Evolutionary conservation across 2,888 invertebrate species (phyloP).

Genomic region (Sarcophaga caerulescens): DNA sequence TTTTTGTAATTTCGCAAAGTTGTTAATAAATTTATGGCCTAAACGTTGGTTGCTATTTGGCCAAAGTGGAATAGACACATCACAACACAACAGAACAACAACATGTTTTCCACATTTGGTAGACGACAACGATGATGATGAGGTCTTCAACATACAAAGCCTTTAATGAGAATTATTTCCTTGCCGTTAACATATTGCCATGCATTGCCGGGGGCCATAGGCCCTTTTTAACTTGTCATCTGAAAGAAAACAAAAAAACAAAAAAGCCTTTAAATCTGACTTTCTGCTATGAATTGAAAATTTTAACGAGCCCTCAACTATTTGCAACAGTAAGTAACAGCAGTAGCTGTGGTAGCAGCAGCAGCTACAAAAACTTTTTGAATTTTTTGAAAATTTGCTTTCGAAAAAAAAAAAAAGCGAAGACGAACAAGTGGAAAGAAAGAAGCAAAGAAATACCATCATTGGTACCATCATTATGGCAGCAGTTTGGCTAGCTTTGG

Average conservation of each 20-base stretch:
- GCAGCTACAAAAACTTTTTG: not conserved
- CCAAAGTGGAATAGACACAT: constrained; percentile 31
- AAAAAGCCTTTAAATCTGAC: not conserved
- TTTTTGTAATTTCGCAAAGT: constrained; percentile 62
- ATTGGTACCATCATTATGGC: not conserved
- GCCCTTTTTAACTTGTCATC: not conserved
- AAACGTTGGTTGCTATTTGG: constrained; percentile 41
- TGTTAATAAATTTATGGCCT: constrained; percentile 70
- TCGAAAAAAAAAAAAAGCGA: not conserved
- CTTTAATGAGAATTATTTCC: constrained; percentile 46
- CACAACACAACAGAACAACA: not conserved
- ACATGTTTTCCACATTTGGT: constrained; percentile 22
- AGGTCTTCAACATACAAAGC: not conserved
- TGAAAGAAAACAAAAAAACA: too few relatives aligned
- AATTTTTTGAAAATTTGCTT: not conserved
- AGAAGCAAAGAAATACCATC: too few relatives aligned
- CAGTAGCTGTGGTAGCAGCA: not conserved
- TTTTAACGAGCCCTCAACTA: constrained; percentile 56
- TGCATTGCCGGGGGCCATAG: not conserved
- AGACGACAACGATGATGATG: not conserved
- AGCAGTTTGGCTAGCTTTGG: not conserved
- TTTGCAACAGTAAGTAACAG: not conserved
- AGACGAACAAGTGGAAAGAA: not conserved
- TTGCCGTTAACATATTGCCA: too few relatives aligned
- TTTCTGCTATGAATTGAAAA: constrained; percentile 13